phyloP scores from a whole-genome alignment of 1,140 invertebrate genomes.

The Apis dorsata region DNA sequence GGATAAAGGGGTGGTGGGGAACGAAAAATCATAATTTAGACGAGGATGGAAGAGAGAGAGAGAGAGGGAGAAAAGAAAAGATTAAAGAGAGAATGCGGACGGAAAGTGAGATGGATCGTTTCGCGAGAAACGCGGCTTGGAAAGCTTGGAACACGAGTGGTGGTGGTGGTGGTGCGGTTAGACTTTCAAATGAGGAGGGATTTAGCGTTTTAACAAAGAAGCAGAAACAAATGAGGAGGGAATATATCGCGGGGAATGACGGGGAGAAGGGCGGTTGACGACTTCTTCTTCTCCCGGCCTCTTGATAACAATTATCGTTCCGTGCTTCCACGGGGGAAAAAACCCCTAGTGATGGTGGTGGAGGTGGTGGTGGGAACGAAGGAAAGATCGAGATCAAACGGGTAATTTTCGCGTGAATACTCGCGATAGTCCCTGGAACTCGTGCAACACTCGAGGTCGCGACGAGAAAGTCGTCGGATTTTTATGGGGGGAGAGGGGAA shows the following conservation, averaged over 20 bases:
- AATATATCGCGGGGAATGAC: constrained; percentile 8
- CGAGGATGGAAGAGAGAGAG: neutral
- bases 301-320: constrained; percentile 16
- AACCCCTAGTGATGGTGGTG: no score
- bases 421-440: neutral
- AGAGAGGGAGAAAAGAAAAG: neutral
- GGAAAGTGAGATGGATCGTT: constrained; percentile 35
- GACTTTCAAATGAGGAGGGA: constrained; percentile 35
- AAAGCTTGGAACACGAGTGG: neutral
- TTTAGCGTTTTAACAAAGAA: constrained; percentile 35
- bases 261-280: neutral
- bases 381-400: neutral
- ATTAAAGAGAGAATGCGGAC: neutral
- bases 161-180: neutral
- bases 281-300: neutral
- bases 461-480: no score
- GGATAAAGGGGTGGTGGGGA: neutral
- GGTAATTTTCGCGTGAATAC: neutral
- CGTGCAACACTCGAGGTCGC: no score
- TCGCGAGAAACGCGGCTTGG: constrained; percentile 19
- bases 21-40: constrained; percentile 18
- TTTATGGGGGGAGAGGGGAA: no score
- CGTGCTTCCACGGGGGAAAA: neutral
- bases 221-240: constrained; percentile 18
- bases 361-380: neutral